phyloP scores from a whole-genome alignment of 1,140 invertebrate genomes.

The Aphaenogaster floridana region DNA sequence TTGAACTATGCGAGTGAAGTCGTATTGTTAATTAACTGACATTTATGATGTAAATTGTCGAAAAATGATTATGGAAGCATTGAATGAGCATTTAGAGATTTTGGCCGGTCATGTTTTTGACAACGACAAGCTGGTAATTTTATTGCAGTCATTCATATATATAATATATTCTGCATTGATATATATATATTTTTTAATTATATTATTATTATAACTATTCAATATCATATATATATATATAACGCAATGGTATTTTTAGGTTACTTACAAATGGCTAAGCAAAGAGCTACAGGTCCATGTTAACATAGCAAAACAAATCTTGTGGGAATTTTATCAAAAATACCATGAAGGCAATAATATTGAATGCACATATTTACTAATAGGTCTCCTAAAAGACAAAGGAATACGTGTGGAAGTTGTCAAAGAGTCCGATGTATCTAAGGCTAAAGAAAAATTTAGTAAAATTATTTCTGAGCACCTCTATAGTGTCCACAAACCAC shows the following conservation, averaged over 20 bases:
- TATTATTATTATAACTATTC: neutral
- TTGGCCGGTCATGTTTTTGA: slow-evolving; percentile 76
- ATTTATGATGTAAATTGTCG: neutral
- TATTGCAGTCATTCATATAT: slow-evolving; percentile 8
- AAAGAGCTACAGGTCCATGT: slow-evolving; percentile 84
- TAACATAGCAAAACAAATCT: slow-evolving; percentile 83
- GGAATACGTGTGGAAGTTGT: slow-evolving; percentile 83
- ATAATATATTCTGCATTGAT: neutral
- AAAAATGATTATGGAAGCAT: slow-evolving; percentile 52
- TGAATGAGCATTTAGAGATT: slow-evolving; percentile 73
- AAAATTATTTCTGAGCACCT: slow-evolving; percentile 83
- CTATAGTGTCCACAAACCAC: slow-evolving; percentile 84
- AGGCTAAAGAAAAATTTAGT: slow-evolving; percentile 80
- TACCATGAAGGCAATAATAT: slow-evolving; percentile 76
- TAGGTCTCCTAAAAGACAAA: slow-evolving; percentile 80
- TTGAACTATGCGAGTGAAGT: neutral
- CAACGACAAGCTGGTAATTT: slow-evolving; percentile 80
- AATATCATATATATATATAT: slow-evolving; percentile 24
- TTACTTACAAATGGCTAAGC: slow-evolving; percentile 86
- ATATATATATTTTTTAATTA: neutral
- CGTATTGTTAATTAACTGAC: neutral
- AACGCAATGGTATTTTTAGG: slow-evolving; percentile 74
- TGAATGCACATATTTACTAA: slow-evolving; percentile 81
- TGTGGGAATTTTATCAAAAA: slow-evolving; percentile 80
- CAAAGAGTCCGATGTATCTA: slow-evolving; percentile 75